phyloP scores from a whole-genome alignment of 1,140 invertebrate genomes.

The Rhizoglyphus robini region DNA sequence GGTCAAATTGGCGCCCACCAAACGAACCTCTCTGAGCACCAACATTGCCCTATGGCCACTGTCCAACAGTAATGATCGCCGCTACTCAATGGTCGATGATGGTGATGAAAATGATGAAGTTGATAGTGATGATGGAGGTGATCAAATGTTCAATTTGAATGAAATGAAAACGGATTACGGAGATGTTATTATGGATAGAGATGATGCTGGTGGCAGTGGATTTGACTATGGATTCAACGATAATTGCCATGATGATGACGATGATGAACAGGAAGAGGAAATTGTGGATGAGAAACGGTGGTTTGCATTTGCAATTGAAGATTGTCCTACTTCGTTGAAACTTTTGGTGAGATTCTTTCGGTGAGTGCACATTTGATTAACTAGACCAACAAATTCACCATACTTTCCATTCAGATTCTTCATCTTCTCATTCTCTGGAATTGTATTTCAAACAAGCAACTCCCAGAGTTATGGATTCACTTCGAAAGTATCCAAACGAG shows the following conservation, averaged over 20 bases:
- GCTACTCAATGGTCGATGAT: too few relatives aligned
- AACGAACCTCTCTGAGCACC: too few relatives aligned
- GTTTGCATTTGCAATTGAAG: neutral
- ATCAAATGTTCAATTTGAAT: too few relatives aligned
- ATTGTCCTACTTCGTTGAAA: neutral
- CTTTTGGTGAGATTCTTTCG: neutral
- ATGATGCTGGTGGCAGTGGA: too few relatives aligned
- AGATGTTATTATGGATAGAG: too few relatives aligned
- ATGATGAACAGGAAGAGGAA: neutral
- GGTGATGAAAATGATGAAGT: too few relatives aligned
- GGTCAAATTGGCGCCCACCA: too few relatives aligned
- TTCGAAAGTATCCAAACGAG: neutral
- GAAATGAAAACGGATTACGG: too few relatives aligned
- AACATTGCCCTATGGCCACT: too few relatives aligned
- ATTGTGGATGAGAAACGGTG: neutral
- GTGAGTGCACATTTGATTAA: neutral
- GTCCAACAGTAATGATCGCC: too few relatives aligned
- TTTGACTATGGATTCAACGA: too few relatives aligned
- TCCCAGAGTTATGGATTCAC: neutral
- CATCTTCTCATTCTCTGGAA: neutral
- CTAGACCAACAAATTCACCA: neutral
- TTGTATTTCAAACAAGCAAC: neutral
- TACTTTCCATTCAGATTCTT: neutral
- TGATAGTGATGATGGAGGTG: too few relatives aligned
- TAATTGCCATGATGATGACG: neutral